Conservation (phyloP, 2,888 invertebrate species). For the Incurvaria masculella region DNA sequence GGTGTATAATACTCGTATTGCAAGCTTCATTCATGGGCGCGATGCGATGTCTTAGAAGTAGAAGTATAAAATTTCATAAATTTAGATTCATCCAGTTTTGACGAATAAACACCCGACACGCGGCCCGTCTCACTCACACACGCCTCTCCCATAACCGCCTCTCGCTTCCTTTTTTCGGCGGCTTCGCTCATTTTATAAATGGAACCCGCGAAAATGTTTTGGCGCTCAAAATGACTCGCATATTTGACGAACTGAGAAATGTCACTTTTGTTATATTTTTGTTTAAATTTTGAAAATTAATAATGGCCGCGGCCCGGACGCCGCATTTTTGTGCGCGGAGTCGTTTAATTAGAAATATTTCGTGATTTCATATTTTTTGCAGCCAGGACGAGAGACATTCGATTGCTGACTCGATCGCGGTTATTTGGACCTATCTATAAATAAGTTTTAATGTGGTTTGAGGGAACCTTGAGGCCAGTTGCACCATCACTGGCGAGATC, state of each 20-base stretch:
- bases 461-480: too few species aligned
- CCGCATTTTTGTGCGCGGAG: conserved; percentile 31
- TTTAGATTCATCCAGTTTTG: too few species aligned
- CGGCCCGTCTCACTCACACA: neutral
- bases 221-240: conserved; percentile 37
- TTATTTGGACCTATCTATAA: too few species aligned
- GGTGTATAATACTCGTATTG: too few species aligned
- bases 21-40: too few species aligned
- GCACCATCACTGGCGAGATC: too few species aligned
- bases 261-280: conserved; percentile 31
- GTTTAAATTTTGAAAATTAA: conserved; percentile 53
- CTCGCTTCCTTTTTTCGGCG: neutral
- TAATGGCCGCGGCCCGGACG: conserved; percentile 27
- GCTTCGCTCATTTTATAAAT: conserved; percentile 23
- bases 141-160: neutral
- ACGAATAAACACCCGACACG: too few species aligned
- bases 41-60: too few species aligned
- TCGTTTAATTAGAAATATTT: conserved; percentile 51
- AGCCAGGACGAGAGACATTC: neutral
- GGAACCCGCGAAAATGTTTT: conserved; percentile 31
- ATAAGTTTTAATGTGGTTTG: too few species aligned
- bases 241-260: conserved; percentile 45
- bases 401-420: too few species aligned
- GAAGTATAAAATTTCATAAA: too few species aligned
- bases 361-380: conserved; percentile 10